phyloP scores from a whole-genome alignment of 64 coral and sea anemone species.

The Orbicella faveolata region DNA sequence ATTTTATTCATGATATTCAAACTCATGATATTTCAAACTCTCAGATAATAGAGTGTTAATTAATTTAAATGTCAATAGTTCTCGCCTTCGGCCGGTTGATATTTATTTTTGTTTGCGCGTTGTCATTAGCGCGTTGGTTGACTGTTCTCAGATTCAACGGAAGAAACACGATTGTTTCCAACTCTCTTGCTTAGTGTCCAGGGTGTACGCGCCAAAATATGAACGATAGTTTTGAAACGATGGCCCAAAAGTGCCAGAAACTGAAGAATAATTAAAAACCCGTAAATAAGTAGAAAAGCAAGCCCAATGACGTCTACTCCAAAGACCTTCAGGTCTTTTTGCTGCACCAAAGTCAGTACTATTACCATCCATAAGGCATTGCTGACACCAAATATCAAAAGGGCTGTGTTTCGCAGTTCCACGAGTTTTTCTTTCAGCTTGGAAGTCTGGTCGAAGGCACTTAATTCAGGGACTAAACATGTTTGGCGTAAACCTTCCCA shows the following conservation, averaged over 20 bases:
- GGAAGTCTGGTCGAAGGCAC: constrained; percentile 24
- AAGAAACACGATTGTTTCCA: background rate
- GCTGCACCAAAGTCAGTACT: constrained; percentile 37
- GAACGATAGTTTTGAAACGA: constrained; percentile 63
- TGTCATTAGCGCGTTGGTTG: too few relatives aligned
- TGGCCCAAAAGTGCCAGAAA: constrained; percentile 71
- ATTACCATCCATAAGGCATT: constrained; percentile 71
- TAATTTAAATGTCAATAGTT: too few relatives aligned
- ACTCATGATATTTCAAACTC: too few relatives aligned
- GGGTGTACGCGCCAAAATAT: constrained; percentile 75
- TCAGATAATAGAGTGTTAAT: too few relatives aligned
- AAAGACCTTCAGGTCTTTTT: constrained; percentile 55
- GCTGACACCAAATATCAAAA: constrained; percentile 48
- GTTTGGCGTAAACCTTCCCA: constrained; percentile 47
- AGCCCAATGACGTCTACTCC: constrained; percentile 67
- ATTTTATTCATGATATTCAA: too few relatives aligned
- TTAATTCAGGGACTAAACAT: constrained; percentile 38
- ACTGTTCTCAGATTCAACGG: too few relatives aligned
- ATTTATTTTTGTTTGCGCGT: background rate
- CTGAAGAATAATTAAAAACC: constrained; percentile 47
- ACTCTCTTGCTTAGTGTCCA: constrained; percentile 13
- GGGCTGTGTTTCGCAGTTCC: constrained; percentile 54
- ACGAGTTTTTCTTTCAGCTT: constrained; percentile 70
- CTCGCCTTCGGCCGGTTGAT: background rate
- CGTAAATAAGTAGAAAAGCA: constrained; percentile 62